Percentiles rank a stretch among this genome's conserved stretches.
phyloP scores from a whole-genome alignment of 2,888 invertebrate species.

The Clivina fossor region DNA sequence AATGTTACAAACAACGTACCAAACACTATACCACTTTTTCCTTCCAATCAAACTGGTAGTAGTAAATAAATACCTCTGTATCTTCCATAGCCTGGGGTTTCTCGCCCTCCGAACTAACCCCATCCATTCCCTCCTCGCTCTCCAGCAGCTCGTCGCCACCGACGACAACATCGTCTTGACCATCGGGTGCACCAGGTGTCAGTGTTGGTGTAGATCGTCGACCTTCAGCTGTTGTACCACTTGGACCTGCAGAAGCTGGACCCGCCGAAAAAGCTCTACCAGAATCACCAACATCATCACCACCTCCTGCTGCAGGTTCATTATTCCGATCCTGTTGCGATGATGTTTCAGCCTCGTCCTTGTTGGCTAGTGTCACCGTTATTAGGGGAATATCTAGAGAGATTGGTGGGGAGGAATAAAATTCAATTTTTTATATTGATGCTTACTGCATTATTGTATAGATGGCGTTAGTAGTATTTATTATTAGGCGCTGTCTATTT shows the following conservation, averaged over 20 bases:
- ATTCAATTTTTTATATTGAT: too few species aligned
- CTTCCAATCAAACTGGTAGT: too few species aligned
- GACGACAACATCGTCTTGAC: conserved; percentile 42
- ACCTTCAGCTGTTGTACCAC: too few species aligned
- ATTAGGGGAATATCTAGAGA: conserved; percentile 48
- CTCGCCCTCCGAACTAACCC: conserved; percentile 65
- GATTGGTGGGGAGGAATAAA: too few species aligned
- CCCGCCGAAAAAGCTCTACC: too few species aligned
- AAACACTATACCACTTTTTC: too few species aligned
- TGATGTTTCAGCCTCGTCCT: conserved; percentile 56
- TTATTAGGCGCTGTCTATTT: too few species aligned
- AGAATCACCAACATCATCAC: conserved; percentile 48
- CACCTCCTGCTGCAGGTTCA: conserved; percentile 45
- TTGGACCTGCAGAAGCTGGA: too few species aligned
- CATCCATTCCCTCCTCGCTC: conserved; percentile 53
- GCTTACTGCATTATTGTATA: too few species aligned
- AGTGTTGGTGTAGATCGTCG: conserved; percentile 1
- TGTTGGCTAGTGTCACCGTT: conserved; percentile 47
- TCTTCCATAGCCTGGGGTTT: conserved; percentile 57
- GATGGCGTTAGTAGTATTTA: too few species aligned
- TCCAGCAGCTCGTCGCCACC: conserved; percentile 50
- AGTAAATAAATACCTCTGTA: conserved; percentile 50
- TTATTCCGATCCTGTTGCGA: conserved; percentile 48
- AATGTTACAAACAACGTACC: too few species aligned
- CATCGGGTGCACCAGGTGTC: conserved; percentile 2